A percentile compares a stretch with the other conserved stretches of the same genome.
phyloP scores from a whole-genome alignment of 2,888 invertebrate genomes.

The Protula sp. region DNA sequence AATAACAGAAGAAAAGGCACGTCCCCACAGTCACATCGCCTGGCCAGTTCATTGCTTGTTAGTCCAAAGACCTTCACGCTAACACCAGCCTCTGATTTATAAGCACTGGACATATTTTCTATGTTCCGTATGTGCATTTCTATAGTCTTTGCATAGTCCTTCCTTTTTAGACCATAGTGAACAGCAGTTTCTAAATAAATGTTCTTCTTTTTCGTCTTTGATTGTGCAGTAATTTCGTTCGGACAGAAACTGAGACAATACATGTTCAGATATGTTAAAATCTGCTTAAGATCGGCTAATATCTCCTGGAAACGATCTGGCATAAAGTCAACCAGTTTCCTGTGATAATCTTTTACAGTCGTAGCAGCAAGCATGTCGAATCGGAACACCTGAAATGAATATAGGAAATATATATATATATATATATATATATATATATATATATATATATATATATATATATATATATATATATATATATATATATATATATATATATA shows the following conservation, averaged over 20 bases:
- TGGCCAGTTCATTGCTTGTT: slow-evolving; percentile 30
- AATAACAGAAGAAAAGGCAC: slow-evolving; percentile 40
- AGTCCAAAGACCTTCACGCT: slow-evolving; percentile 22
- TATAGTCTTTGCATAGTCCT: neutral
- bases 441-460: too few relatives aligned
- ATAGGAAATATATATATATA: too few relatives aligned
- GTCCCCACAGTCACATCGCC: slow-evolving; percentile 31
- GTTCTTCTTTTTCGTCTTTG: neutral
- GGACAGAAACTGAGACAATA: neutral
- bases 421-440: too few relatives aligned
- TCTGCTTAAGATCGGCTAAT: neutral
- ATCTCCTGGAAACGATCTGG: neutral
- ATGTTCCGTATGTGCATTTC: neutral
- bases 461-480: too few relatives aligned
- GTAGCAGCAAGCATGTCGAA: neutral
- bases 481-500: too few relatives aligned
- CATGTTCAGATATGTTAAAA: neutral
- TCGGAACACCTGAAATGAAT: too few relatives aligned
- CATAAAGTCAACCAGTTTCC: neutral
- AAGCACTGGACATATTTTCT: neutral
- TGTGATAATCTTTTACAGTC: neutral
- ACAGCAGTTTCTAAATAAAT: neutral
- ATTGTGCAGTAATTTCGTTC: neutral
- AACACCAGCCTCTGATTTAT: neutral
- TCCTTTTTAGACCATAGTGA: neutral